These are phyloP conservation scores for Amiota mariae DNA, from an alignment of 2,888 invertebrate species.

Conservation along the genomic window DNA sequence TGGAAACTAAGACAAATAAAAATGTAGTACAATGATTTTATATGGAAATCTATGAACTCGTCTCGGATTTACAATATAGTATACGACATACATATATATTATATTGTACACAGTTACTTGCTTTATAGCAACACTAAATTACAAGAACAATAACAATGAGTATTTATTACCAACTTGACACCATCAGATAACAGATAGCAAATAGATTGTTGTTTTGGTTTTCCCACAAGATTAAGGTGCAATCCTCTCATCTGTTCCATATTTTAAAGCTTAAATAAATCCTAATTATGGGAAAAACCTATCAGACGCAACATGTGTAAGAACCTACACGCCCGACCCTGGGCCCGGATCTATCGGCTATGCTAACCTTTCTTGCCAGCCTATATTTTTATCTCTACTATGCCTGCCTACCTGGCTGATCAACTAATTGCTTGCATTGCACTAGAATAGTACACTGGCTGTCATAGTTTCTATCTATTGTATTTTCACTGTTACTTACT, in stretches of 20 bases:
- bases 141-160: too few relatives aligned
- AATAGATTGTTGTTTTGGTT: constrained; percentile 56
- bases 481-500: neutral
- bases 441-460: neutral
- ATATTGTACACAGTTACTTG: too few relatives aligned
- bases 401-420: too few relatives aligned
- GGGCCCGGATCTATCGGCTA: too few relatives aligned
- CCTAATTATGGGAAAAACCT: constrained; percentile 64
- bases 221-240: constrained; percentile 64
- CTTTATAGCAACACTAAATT: too few relatives aligned
- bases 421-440: too few relatives aligned
- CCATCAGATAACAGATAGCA: constrained; percentile 45
- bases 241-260: constrained; percentile 44
- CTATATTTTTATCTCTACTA: neutral
- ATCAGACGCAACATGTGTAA: constrained; percentile 59
- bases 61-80: too few relatives aligned
- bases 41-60: too few relatives aligned
- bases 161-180: constrained; percentile 13
- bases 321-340: neutral
- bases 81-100: too few relatives aligned
- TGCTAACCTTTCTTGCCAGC: too few relatives aligned
- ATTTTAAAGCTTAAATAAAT: constrained; percentile 44
- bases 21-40: too few relatives aligned
- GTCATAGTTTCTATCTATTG: constrained; percentile 26
- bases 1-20: too few relatives aligned